These are phyloP conservation scores for Salvator merianae DNA, from an alignment of 2,113 vertebrate genomes.

Conservation along the genomic window DNA sequence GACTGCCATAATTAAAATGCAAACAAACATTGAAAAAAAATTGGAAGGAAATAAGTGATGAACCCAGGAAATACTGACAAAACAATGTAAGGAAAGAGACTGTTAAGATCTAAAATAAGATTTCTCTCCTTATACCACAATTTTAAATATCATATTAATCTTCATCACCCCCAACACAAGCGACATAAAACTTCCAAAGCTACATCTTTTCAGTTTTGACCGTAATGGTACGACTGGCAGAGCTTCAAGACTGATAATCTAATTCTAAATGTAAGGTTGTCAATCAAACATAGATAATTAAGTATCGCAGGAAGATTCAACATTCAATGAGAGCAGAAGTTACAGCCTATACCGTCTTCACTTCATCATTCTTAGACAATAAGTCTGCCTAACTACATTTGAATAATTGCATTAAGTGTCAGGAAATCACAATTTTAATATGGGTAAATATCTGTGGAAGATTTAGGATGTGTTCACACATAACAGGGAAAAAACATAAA, in stretches of 20 bases:
- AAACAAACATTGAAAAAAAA: too few species aligned
- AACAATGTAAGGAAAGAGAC: too few species aligned
- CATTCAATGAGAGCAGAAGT: conserved; percentile 33
- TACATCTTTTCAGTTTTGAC: background rate
- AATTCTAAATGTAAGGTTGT: background rate
- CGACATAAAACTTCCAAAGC: background rate
- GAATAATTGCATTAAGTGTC: conserved; percentile 45
- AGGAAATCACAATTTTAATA: conserved; percentile 34
- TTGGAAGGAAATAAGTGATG: too few species aligned
- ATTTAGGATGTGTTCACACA: background rate
- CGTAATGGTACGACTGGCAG: background rate
- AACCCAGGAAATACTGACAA: too few species aligned
- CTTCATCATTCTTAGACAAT: conserved; percentile 49
- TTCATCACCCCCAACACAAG: background rate
- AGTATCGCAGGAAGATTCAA: conserved; percentile 1
- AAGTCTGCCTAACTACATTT: conserved; percentile 29
- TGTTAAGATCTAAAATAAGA: too few species aligned
- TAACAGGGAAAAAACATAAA: too few species aligned
- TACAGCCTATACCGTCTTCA: conserved; percentile 13
- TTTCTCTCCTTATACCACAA: too few species aligned
- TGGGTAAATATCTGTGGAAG: background rate
- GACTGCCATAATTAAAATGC: too few species aligned
- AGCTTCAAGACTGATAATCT: conserved; percentile 5
- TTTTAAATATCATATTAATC: too few species aligned
- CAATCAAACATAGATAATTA: background rate